phyloP scores from a whole-genome alignment of 2,113 vertebrate species.

The Poeciliopsis prolifica region DNA sequence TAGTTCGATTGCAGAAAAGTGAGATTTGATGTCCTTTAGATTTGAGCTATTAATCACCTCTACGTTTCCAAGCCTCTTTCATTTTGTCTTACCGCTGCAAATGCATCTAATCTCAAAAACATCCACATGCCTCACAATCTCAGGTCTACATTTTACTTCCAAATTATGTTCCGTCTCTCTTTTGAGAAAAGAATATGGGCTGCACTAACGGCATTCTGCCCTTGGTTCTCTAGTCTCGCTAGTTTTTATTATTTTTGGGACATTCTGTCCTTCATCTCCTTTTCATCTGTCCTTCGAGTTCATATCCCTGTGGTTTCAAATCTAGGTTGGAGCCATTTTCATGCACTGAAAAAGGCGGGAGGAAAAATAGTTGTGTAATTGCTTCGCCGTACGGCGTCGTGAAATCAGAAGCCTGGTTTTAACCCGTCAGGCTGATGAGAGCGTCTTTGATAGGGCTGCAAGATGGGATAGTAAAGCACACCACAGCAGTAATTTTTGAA shows the following conservation, averaged over 20 bases:
- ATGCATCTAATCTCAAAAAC: slow-evolving; percentile 8
- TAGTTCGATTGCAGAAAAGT: neutral
- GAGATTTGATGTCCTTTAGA: neutral
- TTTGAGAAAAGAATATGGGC: slow-evolving; percentile 5
- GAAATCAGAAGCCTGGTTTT: slow-evolving; percentile 34
- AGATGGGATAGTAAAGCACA: slow-evolving; percentile 6
- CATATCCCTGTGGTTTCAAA: slow-evolving; percentile 70
- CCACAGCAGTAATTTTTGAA: slow-evolving; percentile 8
- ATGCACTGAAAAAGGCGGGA: slow-evolving; percentile 41
- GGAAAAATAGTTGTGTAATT: slow-evolving; percentile 36
- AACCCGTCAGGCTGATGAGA: slow-evolving; percentile 37
- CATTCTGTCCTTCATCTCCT: slow-evolving; percentile 71
- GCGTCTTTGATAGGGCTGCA: slow-evolving; percentile 16
- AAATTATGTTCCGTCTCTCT: slow-evolving; percentile 7
- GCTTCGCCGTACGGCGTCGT: slow-evolving; percentile 25
- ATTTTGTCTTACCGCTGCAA: slow-evolving; percentile 21
- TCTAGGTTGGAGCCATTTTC: slow-evolving; percentile 75
- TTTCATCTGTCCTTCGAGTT: slow-evolving; percentile 67
- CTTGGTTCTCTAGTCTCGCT: slow-evolving; percentile 42
- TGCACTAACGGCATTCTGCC: slow-evolving; percentile 43
- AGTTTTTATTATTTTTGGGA: slow-evolving; percentile 26
- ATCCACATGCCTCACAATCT: slow-evolving; percentile 14
- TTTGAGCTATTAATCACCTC: slow-evolving; percentile 29
- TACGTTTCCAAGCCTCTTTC: slow-evolving; percentile 17
- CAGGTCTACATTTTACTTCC: neutral